These are phyloP conservation scores for Allophyes oxyacanthae DNA, from an alignment of 2,888 invertebrate genomes.

Conservation along the genomic window DNA sequence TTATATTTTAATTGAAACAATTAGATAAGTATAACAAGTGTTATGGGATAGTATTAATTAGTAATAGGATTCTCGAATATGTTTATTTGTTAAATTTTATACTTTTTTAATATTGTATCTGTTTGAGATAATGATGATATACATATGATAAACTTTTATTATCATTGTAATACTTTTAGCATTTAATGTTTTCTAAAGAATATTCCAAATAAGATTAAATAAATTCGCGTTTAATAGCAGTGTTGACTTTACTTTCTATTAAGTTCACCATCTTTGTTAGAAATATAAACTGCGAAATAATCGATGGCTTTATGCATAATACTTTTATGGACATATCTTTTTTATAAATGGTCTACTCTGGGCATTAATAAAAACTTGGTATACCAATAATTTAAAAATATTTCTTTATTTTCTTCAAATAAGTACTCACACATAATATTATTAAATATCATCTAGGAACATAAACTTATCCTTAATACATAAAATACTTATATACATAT, in stretches of 20 bases:
- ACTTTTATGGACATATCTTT: too few relatives aligned
- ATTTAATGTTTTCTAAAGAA: conserved; percentile 22
- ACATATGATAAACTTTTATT: conserved; percentile 19
- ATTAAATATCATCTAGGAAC: conserved; percentile 36
- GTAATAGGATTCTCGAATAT: conserved; percentile 34
- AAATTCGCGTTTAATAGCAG: conserved; percentile 38
- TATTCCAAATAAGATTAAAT: conserved; percentile 36
- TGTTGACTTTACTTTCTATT: neutral
- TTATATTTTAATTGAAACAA: too few relatives aligned
- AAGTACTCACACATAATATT: conserved; percentile 52
- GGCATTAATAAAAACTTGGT: neutral
- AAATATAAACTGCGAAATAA: too few relatives aligned
- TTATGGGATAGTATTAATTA: too few relatives aligned
- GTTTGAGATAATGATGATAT: conserved; percentile 31
- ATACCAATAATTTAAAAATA: conserved; percentile 37
- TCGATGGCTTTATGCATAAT: too few relatives aligned
- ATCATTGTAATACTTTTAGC: conserved; percentile 11
- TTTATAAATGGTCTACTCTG: too few relatives aligned
- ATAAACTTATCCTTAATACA: conserved; percentile 37
- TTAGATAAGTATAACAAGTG: too few relatives aligned
- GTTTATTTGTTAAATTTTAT: conserved; percentile 49
- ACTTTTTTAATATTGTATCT: conserved; percentile 28
- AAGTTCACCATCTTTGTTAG: too few relatives aligned
- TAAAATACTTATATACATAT: conserved; percentile 13
- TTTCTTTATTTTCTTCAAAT: conserved; percentile 55